Evolutionary conservation across 2,113 vertebrate species (phyloP), one percentile per base, ranked within the genome.

Genomic region (Saccopteryx leptura): DNA sequence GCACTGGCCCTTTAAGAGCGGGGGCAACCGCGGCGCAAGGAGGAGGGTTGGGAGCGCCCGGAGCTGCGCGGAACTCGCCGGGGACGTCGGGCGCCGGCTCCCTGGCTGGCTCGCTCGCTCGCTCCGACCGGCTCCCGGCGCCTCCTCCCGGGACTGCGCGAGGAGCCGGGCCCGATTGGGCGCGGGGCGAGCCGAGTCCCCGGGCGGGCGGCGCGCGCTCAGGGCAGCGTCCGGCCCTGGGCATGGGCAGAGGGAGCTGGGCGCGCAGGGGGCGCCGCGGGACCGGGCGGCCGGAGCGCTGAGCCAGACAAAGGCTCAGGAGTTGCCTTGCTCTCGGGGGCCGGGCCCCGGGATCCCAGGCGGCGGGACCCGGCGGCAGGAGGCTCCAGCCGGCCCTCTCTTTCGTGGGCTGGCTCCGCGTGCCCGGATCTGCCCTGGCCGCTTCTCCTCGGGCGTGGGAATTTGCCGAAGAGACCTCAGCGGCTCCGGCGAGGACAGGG

Each of bases 221-320:
- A 12, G 76, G 88, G 93, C 71, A 76, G 90, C 93, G 79, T 89
- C 84, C 19, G 95, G 78, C 90, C 92, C 78, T 52, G 95, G 95
- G 95, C 96, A 98, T 97, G 97, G 97, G 92, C 95, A 97, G 90
- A 92, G 75, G 72, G 96, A 95, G 96, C 94, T 23, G 89, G 96
- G 94, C 88, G 96, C 93, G 91, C 97, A 71, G 94, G 94, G 97
- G 95, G 95, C 97, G 94, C 97, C 93, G 93, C 96, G 93, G 96
- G 91, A 74, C 92, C 80, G 95, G 97, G 96, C 95, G 93, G 93
- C 97, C 97, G 93, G 95, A 95, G 92, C 95, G 95, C 92, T 97
- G 97, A 98, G 88, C 56, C 96, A 96, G 88, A 98, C 98, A 98
- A 98, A 98, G 97, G 97, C 97, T 89, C 96, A 0, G 83, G 96